Evolutionary conservation across 53 echinoderm and acorn worm genomes (phyloP), one percentile per base, ranked within the genome.

Genomic region (Apostichopus leukothele): DNA sequence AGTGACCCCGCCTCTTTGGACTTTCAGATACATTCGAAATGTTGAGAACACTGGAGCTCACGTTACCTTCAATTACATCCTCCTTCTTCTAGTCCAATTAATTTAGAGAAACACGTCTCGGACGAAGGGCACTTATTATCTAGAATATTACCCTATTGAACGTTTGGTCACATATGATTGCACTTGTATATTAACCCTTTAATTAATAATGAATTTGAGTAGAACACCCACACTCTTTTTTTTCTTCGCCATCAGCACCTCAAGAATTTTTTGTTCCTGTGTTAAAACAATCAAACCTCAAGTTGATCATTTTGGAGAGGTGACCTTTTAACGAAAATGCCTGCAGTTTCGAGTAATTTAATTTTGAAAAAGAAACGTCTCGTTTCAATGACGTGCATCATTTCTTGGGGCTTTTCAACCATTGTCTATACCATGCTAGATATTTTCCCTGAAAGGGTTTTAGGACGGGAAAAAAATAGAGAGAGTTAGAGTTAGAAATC

Each of bases 291-390:
- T 39, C 39, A 39, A 39, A 39, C 39, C 39, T 3, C 39, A 39
- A 39, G 39, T 39, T 39, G 39, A 39, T 39, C 39, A 39, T 39
- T 39, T 39, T 39, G 39, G 39, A 79, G 79, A 52, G n/a, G 79
- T 79, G 79, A 79, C 79, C 79, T 79, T 79, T 79, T 2, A 53
- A 50, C 1, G 52, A 63, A 52, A 79, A 19, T 79, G 50, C 79
- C 51, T 39, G 39, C 39, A 79, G 79, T 79, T 79, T 53, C 53
- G 53, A 79, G 53, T 79, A 79, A 79, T 79, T 79, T 51, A 51
- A 79, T 79, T 79, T 79, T 19, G 18, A 79, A 52, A 51, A 50
- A 79, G 39, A 51, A 79, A 79, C 79, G n/a, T 79, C 51, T 13
- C 39, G 51, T 39, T 39, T 79, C 51, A 79, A 51, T 79, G 39